Percentiles rank a stretch among this genome's conserved stretches.
Conservation (phyloP, 1,140 invertebrate species). For the Kradibia gibbosae region DNA sequence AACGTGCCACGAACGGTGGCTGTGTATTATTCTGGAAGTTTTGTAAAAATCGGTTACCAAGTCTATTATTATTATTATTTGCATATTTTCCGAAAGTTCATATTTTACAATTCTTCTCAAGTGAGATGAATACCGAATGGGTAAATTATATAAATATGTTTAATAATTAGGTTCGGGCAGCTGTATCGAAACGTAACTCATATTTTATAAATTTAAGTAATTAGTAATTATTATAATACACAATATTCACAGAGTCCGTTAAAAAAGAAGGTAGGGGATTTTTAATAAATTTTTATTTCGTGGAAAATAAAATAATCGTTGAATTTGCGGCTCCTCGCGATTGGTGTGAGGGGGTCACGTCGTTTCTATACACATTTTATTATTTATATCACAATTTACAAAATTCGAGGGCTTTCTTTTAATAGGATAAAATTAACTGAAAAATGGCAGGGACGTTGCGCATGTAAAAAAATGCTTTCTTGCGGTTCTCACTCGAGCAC, state of each 20-base stretch:
- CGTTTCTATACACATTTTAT: slow-evolving; percentile 71
- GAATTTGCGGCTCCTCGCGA: slow-evolving; percentile 62
- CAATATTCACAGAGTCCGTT: slow-evolving; percentile 72
- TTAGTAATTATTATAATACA: slow-evolving; percentile 73
- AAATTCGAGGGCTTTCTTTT: slow-evolving; percentile 64
- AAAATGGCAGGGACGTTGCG: slow-evolving; percentile 50
- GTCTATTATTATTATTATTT: slow-evolving; percentile 48
- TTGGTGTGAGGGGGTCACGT: slow-evolving; percentile 55
- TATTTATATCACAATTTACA: slow-evolving; percentile 74
- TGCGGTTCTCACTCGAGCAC: slow-evolving; percentile 55
- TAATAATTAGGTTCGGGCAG: slow-evolving; percentile 54
- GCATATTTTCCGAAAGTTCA: slow-evolving; percentile 53
- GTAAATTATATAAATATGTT: slow-evolving; percentile 36
- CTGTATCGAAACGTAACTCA: slow-evolving; percentile 67
- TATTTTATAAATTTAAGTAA: slow-evolving; percentile 71
- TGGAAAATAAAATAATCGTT: slow-evolving; percentile 65
- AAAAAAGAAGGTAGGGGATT: slow-evolving; percentile 62
- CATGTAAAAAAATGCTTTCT: slow-evolving; percentile 49
- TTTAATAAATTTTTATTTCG: slow-evolving; percentile 49
- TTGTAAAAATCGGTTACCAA: slow-evolving; percentile 49
- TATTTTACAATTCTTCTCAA: slow-evolving; percentile 59
- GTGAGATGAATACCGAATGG: slow-evolving; percentile 43
- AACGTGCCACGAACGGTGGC: slow-evolving; percentile 62
- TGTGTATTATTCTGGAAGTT: slow-evolving; percentile 53
- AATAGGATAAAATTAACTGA: slow-evolving; percentile 51